phyloP scores from a whole-genome alignment of 2,113 vertebrate species.

The Eolophus roseicapilla region DNA sequence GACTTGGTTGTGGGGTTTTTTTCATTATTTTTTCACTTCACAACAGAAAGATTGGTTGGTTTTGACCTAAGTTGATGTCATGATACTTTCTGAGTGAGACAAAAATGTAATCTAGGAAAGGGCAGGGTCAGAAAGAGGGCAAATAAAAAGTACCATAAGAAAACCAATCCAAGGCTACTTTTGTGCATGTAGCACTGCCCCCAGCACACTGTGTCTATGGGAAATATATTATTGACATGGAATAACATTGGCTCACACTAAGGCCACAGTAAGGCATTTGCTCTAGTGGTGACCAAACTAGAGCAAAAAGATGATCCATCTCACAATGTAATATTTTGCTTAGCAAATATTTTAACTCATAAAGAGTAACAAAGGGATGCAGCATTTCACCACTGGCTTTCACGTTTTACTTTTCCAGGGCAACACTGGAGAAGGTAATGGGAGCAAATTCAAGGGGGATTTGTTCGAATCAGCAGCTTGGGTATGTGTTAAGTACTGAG shows the following conservation, averaged over 20 bases:
- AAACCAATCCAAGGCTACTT: not conserved
- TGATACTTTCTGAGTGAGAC: not conserved
- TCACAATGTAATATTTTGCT: not conserved
- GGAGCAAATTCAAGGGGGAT: not conserved
- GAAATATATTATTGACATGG: not conserved
- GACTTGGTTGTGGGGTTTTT: not conserved
- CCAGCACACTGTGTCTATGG: not conserved
- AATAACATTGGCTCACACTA: not conserved
- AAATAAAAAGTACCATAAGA: not conserved
- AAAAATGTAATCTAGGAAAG: not conserved
- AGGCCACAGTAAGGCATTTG: not conserved
- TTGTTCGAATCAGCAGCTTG: not conserved
- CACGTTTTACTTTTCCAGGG: not conserved
- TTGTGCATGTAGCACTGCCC: not conserved
- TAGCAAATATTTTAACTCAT: not conserved
- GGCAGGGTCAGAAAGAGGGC: not conserved
- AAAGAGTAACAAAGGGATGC: not conserved
- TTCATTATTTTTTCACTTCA: not conserved
- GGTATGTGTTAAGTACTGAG: not conserved
- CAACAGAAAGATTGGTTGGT: not conserved
- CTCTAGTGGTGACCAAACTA: not conserved
- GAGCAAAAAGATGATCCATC: rapidly evolving
- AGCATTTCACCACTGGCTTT: not conserved
- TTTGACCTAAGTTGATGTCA: not conserved
- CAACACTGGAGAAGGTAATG: rapidly evolving